A percentile compares a stretch with the other conserved stretches of the same genome.
Conservation (phyloP, 1,140 invertebrate species). For the Lucilia cuprina region DNA sequence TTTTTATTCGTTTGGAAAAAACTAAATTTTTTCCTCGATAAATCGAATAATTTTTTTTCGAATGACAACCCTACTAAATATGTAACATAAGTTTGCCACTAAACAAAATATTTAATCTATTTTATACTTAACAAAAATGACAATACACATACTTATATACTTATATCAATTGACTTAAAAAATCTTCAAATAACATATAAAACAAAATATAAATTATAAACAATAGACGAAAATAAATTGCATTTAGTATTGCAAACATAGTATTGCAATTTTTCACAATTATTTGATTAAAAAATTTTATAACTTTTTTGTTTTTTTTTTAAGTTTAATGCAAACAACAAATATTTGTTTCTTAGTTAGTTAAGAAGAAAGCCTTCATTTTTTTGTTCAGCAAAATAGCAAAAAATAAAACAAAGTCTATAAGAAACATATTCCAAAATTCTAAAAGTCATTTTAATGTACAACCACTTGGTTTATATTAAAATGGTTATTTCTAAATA, state of each 20-base stretch:
- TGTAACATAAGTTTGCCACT: too few species aligned
- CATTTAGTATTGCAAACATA: not conserved
- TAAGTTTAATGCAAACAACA: not conserved
- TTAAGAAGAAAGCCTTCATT: not conserved
- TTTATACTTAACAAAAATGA: not conserved
- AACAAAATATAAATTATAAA: not conserved
- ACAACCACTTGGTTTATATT: too few species aligned
- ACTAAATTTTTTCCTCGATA: too few species aligned
- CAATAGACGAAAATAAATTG: not conserved
- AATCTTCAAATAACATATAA: not conserved
- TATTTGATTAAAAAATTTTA: not conserved
- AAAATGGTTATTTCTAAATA: too few species aligned
- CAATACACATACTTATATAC: not conserved
- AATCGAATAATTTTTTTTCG: too few species aligned
- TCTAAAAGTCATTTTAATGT: too few species aligned
- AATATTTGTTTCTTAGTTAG: constrained; percentile 30
- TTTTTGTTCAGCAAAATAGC: not conserved
- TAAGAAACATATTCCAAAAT: not conserved
- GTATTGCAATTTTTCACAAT: constrained; percentile 15
- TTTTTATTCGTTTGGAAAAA: too few species aligned
- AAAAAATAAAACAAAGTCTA: not conserved
- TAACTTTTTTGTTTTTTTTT: not conserved
- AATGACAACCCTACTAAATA: too few species aligned
- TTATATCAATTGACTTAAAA: not conserved
- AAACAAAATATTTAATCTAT: too few species aligned